phyloP scores from a whole-genome alignment of 2,797 vertebrate species.

The Aratinga solstitialis region DNA sequence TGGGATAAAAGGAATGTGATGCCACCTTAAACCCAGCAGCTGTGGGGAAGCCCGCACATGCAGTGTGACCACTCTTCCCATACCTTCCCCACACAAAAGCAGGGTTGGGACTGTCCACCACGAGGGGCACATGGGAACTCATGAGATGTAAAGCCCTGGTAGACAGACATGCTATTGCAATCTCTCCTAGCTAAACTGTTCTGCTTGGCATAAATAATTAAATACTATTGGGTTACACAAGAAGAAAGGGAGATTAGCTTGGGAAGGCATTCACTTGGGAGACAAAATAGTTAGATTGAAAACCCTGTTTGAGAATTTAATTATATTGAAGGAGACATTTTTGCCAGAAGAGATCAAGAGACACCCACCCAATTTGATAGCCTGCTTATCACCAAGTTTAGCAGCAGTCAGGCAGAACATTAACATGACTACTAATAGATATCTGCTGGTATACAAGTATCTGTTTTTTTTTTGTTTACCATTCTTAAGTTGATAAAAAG shows the following conservation, averaged over 20 bases:
- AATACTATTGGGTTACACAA: neutral
- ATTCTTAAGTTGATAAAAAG: neutral
- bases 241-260: neutral
- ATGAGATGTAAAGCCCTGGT: neutral
- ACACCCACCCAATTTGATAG: neutral
- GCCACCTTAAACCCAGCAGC: neutral
- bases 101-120: neutral
- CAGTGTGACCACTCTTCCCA: neutral
- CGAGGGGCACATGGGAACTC: accelerated
- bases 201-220: constrained; percentile 35
- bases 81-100: neutral
- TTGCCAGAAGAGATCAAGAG: neutral
- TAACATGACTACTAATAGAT: neutral
- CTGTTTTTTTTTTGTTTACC: neutral
- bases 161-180: neutral
- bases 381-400: neutral
- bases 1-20: neutral
- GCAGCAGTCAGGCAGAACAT: neutral
- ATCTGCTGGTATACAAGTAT: neutral
- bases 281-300: neutral
- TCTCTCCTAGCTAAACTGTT: neutral
- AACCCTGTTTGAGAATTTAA: neutral
- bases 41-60: neutral
- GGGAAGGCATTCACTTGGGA: neutral
- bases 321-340: neutral